These are phyloP conservation scores for Lophius piscatorius DNA, from an alignment of 2,113 vertebrate genomes.

Conservation along the genomic window DNA sequence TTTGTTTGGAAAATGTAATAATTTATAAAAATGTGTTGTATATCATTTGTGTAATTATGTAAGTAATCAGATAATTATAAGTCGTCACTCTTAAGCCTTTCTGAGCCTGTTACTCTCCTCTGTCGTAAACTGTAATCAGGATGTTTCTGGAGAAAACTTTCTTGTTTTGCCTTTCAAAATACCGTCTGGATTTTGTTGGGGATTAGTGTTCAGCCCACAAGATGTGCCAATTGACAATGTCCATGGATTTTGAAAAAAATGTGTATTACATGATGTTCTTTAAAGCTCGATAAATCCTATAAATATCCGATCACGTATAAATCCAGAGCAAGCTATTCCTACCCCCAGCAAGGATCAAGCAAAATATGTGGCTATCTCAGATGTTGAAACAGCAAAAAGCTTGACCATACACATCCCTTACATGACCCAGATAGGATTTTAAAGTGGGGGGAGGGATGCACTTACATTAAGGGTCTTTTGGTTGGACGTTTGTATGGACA, in stretches of 20 bases:
- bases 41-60: too few species aligned
- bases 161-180: slow-evolving; percentile 42
- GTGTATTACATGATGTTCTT: slow-evolving; percentile 70
- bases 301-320: slow-evolving; percentile 69
- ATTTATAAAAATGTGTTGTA: too few species aligned
- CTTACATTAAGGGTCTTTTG: slow-evolving; percentile 23
- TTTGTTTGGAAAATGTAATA: too few species aligned
- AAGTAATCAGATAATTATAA: neutral
- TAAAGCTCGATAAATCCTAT: slow-evolving; percentile 75
- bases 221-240: slow-evolving; percentile 75
- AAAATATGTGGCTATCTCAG: slow-evolving; percentile 22
- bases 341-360: slow-evolving; percentile 45
- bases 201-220: slow-evolving; percentile 63
- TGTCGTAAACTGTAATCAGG: slow-evolving; percentile 45
- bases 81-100: slow-evolving; percentile 9
- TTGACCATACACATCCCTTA: slow-evolving; percentile 2
- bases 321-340: slow-evolving; percentile 66
- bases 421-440: slow-evolving; percentile 14
- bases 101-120: slow-evolving; percentile 12
- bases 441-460: slow-evolving; percentile 2
- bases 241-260: slow-evolving; percentile 71
- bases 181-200: slow-evolving; percentile 51
- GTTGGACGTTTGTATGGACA: slow-evolving; percentile 19
- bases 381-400: slow-evolving; percentile 44
- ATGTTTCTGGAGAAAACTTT: slow-evolving; percentile 48